Conservation (phyloP, 2,113 vertebrate genomes). For the Propithecus coquereli region DNA sequence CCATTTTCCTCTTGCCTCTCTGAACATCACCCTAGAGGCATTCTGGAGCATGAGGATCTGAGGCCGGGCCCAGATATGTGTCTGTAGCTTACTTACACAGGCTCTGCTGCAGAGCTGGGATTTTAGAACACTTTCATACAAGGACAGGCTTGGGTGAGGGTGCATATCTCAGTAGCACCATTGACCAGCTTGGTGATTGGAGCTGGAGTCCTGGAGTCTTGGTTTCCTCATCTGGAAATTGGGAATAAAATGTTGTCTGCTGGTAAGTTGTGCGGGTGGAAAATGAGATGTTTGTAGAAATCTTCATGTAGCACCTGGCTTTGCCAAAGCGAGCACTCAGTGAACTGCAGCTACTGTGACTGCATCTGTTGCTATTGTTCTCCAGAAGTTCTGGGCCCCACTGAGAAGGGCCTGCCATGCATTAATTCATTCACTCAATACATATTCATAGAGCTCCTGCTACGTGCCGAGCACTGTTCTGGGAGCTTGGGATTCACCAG, state of each 20-base stretch:
- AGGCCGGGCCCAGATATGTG: background rate
- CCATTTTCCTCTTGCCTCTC: background rate
- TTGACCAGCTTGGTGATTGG: background rate
- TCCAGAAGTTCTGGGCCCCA: background rate
- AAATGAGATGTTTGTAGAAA: background rate
- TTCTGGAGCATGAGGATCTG: background rate
- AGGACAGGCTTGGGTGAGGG: background rate
- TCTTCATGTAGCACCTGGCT: background rate
- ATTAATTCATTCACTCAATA: background rate
- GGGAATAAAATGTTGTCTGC: background rate
- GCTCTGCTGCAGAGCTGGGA: background rate
- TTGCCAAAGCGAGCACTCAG: background rate
- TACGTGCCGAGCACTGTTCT: background rate
- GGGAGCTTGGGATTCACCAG: too few species aligned
- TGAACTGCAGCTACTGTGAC: background rate
- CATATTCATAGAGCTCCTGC: background rate
- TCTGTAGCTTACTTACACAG: rapidly evolving
- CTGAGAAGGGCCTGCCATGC: background rate
- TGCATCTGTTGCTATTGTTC: background rate
- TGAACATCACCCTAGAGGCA: background rate
- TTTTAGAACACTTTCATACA: background rate
- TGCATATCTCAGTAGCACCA: background rate
- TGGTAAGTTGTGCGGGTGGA: background rate
- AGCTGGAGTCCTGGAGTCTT: background rate
- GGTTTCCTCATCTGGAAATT: background rate